A percentile compares a stretch with the other conserved stretches of the same genome.
Conservation (phyloP, 1,140 invertebrate genomes). For the Pollicipes pollicipes region DNA sequence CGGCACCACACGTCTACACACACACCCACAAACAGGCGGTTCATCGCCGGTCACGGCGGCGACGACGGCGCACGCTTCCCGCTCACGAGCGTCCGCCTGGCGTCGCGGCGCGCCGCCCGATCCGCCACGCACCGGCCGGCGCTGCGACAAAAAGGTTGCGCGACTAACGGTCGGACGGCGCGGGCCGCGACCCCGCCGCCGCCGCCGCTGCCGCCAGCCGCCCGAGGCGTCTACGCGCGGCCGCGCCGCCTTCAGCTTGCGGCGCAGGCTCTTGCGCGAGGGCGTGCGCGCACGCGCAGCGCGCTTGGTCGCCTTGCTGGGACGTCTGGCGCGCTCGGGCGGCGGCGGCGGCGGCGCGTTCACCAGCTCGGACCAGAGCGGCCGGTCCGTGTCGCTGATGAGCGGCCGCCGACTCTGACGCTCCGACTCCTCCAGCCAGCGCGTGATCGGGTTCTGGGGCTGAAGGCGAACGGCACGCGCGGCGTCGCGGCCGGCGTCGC, state of each 20-base stretch:
- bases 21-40: neutral
- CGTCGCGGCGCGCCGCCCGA: too few relatives aligned
- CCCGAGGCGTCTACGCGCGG: neutral
- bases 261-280: neutral
- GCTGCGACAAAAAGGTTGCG: neutral
- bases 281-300: neutral
- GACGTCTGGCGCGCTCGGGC: too few relatives aligned
- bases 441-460: neutral
- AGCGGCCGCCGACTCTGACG: neutral
- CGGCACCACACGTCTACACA: neutral
- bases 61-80: too few relatives aligned
- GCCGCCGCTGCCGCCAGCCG: too few relatives aligned
- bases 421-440: neutral
- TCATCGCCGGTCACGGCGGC: too few relatives aligned
- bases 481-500: neutral
- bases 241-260: neutral
- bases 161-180: neutral
- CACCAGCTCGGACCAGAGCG: neutral
- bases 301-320: too few relatives aligned
- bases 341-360: neutral
- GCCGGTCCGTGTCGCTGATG: neutral
- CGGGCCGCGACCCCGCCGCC: too few relatives aligned
- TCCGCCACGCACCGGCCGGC: too few relatives aligned
- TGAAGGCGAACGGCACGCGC: neutral
- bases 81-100: too few relatives aligned